Conservation (phyloP, 2,888 invertebrate species). For the Chironomus riparius region DNA sequence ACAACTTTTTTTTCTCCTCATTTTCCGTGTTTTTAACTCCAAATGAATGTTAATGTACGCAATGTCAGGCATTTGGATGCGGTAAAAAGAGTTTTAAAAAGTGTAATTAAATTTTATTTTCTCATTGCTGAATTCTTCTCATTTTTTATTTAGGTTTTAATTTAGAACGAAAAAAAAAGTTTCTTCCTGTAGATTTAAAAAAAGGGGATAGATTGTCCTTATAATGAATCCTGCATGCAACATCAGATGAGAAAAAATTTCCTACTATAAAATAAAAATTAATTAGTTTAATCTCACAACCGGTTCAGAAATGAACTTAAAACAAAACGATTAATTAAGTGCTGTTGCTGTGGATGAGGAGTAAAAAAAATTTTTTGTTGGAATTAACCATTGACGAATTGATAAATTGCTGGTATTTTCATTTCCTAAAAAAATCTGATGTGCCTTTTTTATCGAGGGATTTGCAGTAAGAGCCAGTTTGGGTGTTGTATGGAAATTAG, state of each 20-base stretch:
- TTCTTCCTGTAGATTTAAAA: neutral
- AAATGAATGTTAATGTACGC: neutral
- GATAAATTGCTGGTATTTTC: constrained; percentile 25
- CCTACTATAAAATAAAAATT: constrained; percentile 3
- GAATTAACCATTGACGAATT: constrained; percentile 26
- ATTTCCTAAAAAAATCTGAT: neutral
- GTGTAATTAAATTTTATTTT: constrained; percentile 24
- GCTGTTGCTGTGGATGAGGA: neutral
- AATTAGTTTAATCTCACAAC: constrained; percentile 25
- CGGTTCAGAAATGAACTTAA: constrained; percentile 16
- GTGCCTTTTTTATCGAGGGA: too few species aligned
- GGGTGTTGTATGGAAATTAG: too few species aligned
- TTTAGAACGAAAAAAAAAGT: constrained; percentile 4
- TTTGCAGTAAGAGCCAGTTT: too few species aligned
- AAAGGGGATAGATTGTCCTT: neutral
- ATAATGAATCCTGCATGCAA: neutral
- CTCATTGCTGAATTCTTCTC: neutral
- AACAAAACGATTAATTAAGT: constrained; percentile 22
- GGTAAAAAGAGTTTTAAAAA: constrained; percentile 3
- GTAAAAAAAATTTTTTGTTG: neutral
- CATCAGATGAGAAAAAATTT: neutral
- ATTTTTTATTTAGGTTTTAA: constrained; percentile 27
- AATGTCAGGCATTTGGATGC: neutral
- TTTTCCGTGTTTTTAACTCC: neutral
- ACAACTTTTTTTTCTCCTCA: neutral